A percentile compares a stretch with the other conserved stretches of the same genome.
These are phyloP conservation scores for Crocallis elinguaria DNA, from an alignment of 2,888 invertebrate species.

Conservation along the genomic window DNA sequence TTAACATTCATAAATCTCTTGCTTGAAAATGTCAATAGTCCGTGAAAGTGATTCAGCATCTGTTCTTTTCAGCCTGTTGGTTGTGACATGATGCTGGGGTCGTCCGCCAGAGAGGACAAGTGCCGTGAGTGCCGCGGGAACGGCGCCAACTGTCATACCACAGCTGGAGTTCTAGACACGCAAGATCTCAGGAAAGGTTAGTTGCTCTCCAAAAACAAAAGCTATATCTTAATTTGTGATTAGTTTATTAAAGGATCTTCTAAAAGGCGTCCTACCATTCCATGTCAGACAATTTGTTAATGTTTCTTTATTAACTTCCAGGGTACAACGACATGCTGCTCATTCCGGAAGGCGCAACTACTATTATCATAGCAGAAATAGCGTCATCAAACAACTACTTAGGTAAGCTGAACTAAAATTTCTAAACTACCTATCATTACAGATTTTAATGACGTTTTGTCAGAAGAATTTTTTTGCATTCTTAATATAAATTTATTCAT, in stretches of 20 bases:
- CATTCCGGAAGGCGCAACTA: conserved; percentile 97
- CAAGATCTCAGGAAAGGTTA: conserved; percentile 90
- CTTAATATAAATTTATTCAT: no score
- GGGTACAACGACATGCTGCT: conserved; percentile 97
- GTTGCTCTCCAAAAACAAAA: background rate
- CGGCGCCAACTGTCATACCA: conserved; percentile 93
- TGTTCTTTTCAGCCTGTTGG: conserved; percentile 89
- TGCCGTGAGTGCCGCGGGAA: conserved; percentile 97
- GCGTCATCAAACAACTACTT: conserved; percentile 95
- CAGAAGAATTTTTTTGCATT: no score
- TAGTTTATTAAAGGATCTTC: background rate
- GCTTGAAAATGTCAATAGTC: no score
- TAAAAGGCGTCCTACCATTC: no score
- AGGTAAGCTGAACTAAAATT: conserved; percentile 78
- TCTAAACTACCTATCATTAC: background rate
- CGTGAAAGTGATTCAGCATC: no score
- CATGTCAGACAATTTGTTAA: no score
- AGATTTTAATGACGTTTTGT: no score
- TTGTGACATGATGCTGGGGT: conserved; percentile 97
- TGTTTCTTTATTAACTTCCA: conserved; percentile 62
- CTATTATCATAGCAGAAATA: conserved; percentile 91
- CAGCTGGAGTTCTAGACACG: conserved; percentile 88
- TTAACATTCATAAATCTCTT: no score
- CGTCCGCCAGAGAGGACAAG: conserved; percentile 93
- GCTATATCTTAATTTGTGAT: background rate